phyloP scores from a whole-genome alignment of 2,888 invertebrate species.

The Venusia cambrica region DNA sequence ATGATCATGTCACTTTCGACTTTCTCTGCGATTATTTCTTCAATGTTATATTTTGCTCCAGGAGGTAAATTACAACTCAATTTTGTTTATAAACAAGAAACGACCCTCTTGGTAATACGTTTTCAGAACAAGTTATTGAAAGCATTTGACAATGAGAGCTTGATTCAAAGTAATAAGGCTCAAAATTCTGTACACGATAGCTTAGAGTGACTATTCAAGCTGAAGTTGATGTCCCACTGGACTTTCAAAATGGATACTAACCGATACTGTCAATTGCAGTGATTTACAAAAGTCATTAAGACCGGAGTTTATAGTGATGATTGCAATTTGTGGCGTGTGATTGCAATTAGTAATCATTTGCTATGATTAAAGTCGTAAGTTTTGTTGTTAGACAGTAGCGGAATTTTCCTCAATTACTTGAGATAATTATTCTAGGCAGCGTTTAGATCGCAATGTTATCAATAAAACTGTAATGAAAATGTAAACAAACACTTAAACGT shows the following conservation, averaged over 20 bases:
- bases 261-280: slow-evolving; percentile 21
- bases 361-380: slow-evolving; percentile 14
- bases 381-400: slow-evolving; percentile 12
- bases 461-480: slow-evolving; percentile 30
- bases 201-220: not conserved
- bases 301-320: slow-evolving; percentile 12
- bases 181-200: too few species aligned
- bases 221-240: slow-evolving; percentile 35
- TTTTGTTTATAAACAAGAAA: too few species aligned
- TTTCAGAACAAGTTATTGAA: too few species aligned
- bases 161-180: too few species aligned
- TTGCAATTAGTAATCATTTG: slow-evolving; percentile 20
- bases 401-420: slow-evolving; percentile 1
- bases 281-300: slow-evolving; percentile 22
- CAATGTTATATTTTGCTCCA: too few species aligned
- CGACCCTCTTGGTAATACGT: too few species aligned
- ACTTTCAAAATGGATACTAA: slow-evolving; percentile 41
- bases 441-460: slow-evolving; percentile 6
- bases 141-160: too few species aligned
- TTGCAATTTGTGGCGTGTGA: slow-evolving; percentile 15
- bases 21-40: too few species aligned
- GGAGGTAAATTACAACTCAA: too few species aligned
- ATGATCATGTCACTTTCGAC: too few species aligned
- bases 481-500: slow-evolving; percentile 48
- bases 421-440: slow-evolving; percentile 7